Base-by-base conservation (phyloP, 2,797 vertebrate species). In the Pangasius djambal region DNA sequence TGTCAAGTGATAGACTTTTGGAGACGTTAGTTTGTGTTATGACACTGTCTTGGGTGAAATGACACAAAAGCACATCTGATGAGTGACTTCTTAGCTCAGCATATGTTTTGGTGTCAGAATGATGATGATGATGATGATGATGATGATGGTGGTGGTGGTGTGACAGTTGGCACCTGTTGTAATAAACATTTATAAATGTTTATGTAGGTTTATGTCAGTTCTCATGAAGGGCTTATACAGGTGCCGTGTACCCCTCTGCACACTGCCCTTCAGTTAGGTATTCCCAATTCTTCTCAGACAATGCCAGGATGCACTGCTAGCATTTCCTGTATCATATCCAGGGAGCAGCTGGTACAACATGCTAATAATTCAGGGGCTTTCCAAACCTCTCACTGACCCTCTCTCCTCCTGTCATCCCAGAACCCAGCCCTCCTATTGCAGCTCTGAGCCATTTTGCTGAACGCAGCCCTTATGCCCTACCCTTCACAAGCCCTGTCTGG, bases 221-320 rank as follows among this genome's bases (percentile, higher is more conserved):
- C 6, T 81, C 9, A 52, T 34, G 7, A 81, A 37, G 55, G 34
- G 34, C 15, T 81, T 57, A 81, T 37, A 13, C 57, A 57, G 16
- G 4, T 57, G 15, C 9, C 7, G 3, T 79, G 7, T 5, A 9
- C 50, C n/a, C 18, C 6, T 9, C n/a, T 82, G 55, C 34, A 61
- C 55, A 61, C 12, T 15, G 55, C 55, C 79, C 79, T 81, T 81
- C 31, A 81, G 78, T 10, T 22, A 57, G 37, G 50, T 59, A 4
- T 25, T 59, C 31, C 31, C 55, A 59, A 34, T 50, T 88, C 92
- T 91, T 88, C 86, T 89, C 70, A 88, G 88, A 92, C 91, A 88
- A 91, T 86, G 88, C 91, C 94, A 93, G 94, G 94, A 92, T 89
- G 92, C 92, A 91, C 89, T 95, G 94, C 95, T 95, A 95, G 91